A percentile compares a stretch with the other conserved stretches of the same genome.
Evolutionary conservation across 2,797 vertebrate species (phyloP).

Genomic region (Cryptoblepharus egeriae): DNA sequence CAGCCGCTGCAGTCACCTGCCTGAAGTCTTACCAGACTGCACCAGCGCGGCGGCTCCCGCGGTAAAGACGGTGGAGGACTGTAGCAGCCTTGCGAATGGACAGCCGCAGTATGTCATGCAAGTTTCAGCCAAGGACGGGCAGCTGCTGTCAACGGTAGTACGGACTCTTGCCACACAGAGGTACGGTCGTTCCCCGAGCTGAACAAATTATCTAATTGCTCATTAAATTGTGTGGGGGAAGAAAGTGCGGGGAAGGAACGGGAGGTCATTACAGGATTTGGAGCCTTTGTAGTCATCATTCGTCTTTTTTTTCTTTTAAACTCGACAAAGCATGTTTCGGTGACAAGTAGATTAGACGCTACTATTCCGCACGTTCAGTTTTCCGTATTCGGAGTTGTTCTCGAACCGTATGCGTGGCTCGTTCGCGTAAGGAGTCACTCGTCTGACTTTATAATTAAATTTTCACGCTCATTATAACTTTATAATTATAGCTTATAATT

Average conservation of each 20-base stretch:
- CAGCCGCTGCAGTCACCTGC: constrained; percentile 82
- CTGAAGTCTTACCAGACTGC: constrained; percentile 79
- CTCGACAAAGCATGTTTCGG: neutral
- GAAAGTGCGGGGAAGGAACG: constrained; percentile 18
- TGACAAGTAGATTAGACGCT: neutral
- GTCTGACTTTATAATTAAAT: constrained; percentile 1
- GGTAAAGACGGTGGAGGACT: constrained; percentile 78
- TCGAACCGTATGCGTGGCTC: no score
- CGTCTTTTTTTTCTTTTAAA: neutral
- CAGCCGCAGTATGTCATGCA: constrained; percentile 84
- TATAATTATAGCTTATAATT: neutral
- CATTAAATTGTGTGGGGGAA: constrained; percentile 28
- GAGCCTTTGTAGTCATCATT: constrained; percentile 42
- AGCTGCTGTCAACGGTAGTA: constrained; percentile 81
- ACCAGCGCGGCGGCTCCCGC: constrained; percentile 64
- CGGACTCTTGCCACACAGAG: constrained; percentile 80
- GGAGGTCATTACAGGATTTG: constrained; percentile 32
- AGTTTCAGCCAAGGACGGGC: constrained; percentile 82
- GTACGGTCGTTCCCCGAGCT: constrained; percentile 69
- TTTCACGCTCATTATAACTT: neutral
- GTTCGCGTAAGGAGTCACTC: neutral
- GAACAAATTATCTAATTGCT: constrained; percentile 29
- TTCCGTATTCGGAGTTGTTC: neutral
- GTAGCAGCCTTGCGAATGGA: constrained; percentile 69
- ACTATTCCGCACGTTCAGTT: neutral